A percentile compares a stretch with the other conserved stretches of the same genome.
Evolutionary conservation across 1,140 invertebrate species (phyloP).

Genomic region (Aphidius ervi): DNA sequence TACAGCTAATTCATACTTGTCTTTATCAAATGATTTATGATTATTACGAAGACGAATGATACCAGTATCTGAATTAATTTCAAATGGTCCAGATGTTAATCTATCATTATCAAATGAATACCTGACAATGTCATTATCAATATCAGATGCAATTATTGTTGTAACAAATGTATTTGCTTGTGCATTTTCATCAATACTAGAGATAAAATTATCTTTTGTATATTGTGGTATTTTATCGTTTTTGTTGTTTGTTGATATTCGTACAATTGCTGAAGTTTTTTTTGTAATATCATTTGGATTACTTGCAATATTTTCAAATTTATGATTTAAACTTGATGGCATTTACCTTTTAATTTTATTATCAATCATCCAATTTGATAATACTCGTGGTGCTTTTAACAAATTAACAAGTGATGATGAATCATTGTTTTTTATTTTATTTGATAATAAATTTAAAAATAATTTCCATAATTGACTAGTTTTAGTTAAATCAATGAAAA

Average conservation of each 20-base stretch:
- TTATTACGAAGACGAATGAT: conserved; percentile 86
- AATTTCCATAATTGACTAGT: not conserved
- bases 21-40: conserved; percentile 76
- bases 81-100: conserved; percentile 85
- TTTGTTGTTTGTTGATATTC: conserved; percentile 93
- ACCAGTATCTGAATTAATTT: conserved; percentile 92
- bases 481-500: not conserved
- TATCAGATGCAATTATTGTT: conserved; percentile 91
- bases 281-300: conserved; percentile 75
- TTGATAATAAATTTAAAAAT: not conserved
- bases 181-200: conserved; percentile 93
- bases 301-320: conserved; percentile 86
- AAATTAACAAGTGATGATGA: no score
- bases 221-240: conserved; percentile 96
- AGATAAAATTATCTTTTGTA: conserved; percentile 92
- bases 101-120: conserved; percentile 90
- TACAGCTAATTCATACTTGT: conserved; percentile 91
- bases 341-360: conserved; percentile 21
- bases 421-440: no score
- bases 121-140: conserved; percentile 90
- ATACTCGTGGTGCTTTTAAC: no score
- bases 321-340: conserved; percentile 50
- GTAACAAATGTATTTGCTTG: conserved; percentile 90
- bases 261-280: conserved; percentile 85
- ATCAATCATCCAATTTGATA: conserved; percentile 13